Evolutionary conservation across 2,888 invertebrate species (phyloP), one percentile per base, ranked within the genome.

Genomic region (Megalurothrips usitatus): DNA sequence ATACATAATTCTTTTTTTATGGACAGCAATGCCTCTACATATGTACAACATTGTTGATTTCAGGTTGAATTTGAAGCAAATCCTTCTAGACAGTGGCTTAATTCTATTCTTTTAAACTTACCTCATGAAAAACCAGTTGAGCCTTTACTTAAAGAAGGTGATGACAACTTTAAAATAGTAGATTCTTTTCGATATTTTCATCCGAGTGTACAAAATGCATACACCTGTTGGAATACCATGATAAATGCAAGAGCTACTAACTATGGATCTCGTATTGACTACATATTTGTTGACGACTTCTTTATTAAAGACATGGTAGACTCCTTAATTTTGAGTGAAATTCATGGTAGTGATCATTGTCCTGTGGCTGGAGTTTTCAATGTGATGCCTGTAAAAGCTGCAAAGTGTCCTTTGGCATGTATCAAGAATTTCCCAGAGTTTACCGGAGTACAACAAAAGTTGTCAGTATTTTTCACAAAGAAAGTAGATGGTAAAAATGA

Each of bases 331-430:
- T 79, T 85, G 23, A 81, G 84, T 34, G 85, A 87, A 26, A 83
- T 87, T 48, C 68, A 84, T 81, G 89, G 89, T 0, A 89, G 89
- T 52, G 89, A 89, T 84, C 89, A 89, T 82, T 89, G 89, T 83
- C 89, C 89, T 0, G 88, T 89, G 0, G 84, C 83, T 58, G 86
- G 86, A 4, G 52, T 81, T 12, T 83, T 86, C n/a, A 83, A 86
- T n/a, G 82, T 84, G 23, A 83, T 85, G 79, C 80, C 85, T 11
- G 79, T 86, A 11, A 83, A 86, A 19, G 82, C 87, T 11, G 79
- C 80, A 43, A 85, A 84, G 81, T 86, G 85, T 81, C 89, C 89
- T 8, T 82, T 85, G 0, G 82, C 87, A 17, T 89, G 88, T 83
- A 86, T 89, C 9, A 88, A 87, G 81, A 86, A 84, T 82, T 87